Base-by-base conservation (phyloP, 92 coral and sea anemone genomes). In the Pocillopora meandrina region DNA sequence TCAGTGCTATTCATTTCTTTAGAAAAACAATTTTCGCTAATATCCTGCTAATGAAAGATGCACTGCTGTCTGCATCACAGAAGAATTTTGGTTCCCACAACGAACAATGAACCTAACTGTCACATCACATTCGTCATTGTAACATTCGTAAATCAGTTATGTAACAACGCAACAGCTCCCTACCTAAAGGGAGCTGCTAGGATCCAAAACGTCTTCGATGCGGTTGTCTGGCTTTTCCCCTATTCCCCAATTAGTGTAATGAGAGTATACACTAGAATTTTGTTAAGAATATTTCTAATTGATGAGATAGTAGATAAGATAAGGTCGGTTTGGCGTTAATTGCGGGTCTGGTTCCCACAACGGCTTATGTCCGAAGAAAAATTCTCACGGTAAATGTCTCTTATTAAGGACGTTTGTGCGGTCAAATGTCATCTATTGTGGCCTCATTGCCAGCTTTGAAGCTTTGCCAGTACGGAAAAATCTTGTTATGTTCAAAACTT, bases 271-370 rank as follows among this genome's bases (percentile, higher is more conserved):
- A 83, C 80, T 83, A 74, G 80, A 83, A 61, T 63, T 83, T n/a
- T 65, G 63, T 72, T 64, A 63, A 61, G 86, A 83, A 73, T 71
- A 83, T 63, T 55, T 57, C 74, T 83, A 74, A 83, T 83, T 80
- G 90, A 87, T 82, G 77, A 72, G 90, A 81, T 87, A 12, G 55
- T 15, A 16, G 81, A 87, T 85, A 87, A 87, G 90, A 87, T 87
- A 81, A 65, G 79, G 68, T 21, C 74, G 69, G 21, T 70, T 47
- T 61, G 64, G 85, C 57, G 89, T 21, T 87, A 81, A 81, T 81
- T 87, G 80, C 57, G 23, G 84, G 77, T 79, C 71, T 72, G 86
- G 47, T 31, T 76, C 84, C 61, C 88, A 52, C 86, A 58, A 72
- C 61, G 42, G 58, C 47, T 61, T 74, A 19, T 74, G 19, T 73